These are phyloP conservation scores for Odontocolon sp. DNA, from an alignment of 2,888 invertebrate genomes.

Conservation along the genomic window DNA sequence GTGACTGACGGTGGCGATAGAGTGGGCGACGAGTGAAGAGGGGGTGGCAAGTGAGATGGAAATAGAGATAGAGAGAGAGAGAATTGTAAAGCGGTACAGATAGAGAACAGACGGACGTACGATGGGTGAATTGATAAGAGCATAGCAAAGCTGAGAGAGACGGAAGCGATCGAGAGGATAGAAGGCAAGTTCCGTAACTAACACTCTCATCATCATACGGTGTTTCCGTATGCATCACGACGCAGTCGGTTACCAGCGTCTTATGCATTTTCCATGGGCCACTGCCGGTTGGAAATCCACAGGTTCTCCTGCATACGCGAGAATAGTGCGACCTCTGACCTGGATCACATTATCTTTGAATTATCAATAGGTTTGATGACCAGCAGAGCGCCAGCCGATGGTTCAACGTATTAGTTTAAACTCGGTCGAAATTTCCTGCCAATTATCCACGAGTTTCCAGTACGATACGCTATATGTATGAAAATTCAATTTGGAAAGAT, in stretches of 20 bases:
- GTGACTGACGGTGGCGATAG: constrained; percentile 18
- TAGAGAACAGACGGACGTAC: neutral
- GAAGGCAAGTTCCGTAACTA: neutral
- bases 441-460: too few relatives aligned
- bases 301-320: too few relatives aligned
- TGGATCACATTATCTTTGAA: neutral
- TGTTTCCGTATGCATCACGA: neutral
- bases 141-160: neutral
- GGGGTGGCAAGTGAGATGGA: neutral
- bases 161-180: neutral
- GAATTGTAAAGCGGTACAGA: neutral
- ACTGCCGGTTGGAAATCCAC: too few relatives aligned
- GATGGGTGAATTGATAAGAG: neutral
- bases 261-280: constrained; percentile 28
- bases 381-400: too few relatives aligned
- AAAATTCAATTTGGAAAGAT: too few relatives aligned
- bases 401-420: neutral
- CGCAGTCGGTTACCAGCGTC: neutral
- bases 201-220: neutral
- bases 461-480: too few relatives aligned
- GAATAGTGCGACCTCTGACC: neutral
- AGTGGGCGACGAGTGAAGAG: neutral
- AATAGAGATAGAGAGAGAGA: neutral
- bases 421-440: too few relatives aligned
- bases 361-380: neutral